phyloP scores from a whole-genome alignment of 2,888 invertebrate species.

The Dasysyrphus tricinctus region DNA sequence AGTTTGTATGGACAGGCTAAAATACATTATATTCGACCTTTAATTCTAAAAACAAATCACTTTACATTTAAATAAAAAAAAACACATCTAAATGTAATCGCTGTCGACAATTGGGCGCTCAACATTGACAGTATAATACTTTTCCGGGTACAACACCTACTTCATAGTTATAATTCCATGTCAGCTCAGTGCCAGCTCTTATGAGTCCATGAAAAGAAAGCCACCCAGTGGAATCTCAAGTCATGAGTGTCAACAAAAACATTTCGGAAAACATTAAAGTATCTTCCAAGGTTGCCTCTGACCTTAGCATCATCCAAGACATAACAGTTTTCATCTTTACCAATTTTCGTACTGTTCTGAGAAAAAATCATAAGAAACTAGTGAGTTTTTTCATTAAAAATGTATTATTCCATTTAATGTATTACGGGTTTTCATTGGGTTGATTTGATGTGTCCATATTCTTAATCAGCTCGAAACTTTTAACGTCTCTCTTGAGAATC shows the following conservation, averaged over 20 bases:
- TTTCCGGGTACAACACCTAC: no score
- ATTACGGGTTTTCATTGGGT: no score
- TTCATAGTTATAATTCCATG: constrained; percentile 99
- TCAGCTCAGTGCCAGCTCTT: constrained; percentile 96
- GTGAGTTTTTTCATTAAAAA: background rate
- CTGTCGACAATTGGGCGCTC: no score
- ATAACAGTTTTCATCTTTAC: constrained; percentile 92
- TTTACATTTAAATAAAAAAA: constrained; percentile 13
- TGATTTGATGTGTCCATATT: no score
- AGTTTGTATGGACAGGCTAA: constrained; percentile 14
- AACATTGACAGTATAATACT: no score
- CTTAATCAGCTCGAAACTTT: no score
- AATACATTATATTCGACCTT: constrained; percentile 29
- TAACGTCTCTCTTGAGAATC: no score
- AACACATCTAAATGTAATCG: no score
- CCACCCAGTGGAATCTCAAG: constrained; percentile 96
- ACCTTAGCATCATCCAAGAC: constrained; percentile 99
- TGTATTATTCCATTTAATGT: background rate
- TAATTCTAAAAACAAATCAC: background rate
- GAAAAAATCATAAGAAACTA: constrained; percentile 18
- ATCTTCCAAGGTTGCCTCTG: constrained; percentile 97
- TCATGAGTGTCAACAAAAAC: constrained; percentile 99
- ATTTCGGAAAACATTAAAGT: constrained; percentile 98
- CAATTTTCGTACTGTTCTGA: constrained; percentile 88
- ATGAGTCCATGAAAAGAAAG: constrained; percentile 92